Conservation (phyloP, 2,797 vertebrate species). For the Macrochelys suwanniensis region DNA sequence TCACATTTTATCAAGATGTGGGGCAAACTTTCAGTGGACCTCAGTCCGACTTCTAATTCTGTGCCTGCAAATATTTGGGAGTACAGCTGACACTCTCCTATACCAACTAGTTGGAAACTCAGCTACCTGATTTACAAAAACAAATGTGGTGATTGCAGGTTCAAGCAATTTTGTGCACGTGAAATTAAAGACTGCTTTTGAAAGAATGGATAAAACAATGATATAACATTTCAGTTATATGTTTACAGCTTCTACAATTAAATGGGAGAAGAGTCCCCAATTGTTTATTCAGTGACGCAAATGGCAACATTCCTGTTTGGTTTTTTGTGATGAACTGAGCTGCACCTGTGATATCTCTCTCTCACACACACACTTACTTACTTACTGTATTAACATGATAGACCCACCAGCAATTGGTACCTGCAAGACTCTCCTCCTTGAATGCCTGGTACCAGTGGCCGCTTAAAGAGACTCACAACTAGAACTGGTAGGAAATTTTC, state of each 20-base stretch:
- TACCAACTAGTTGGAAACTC: rapidly evolving
- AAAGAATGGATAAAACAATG: neutral
- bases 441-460: neutral
- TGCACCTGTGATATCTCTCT: constrained; percentile 35
- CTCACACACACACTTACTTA: neutral
- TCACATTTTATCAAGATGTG: neutral
- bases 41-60: neutral
- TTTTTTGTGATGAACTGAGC: neutral
- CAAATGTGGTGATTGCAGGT: neutral
- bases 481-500: neutral
- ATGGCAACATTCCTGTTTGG: neutral
- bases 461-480: neutral
- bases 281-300: neutral
- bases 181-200: neutral
- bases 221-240: neutral
- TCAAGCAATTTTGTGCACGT: neutral
- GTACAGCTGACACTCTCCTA: neutral
- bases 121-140: neutral
- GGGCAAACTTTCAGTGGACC: neutral
- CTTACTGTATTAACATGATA: neutral
- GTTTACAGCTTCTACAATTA: constrained; percentile 33
- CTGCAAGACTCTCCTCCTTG: neutral
- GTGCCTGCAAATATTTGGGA: neutral
- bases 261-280: constrained; percentile 49
- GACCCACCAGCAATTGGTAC: too few species aligned